Evolutionary conservation across 1,140 invertebrate species (phyloP), one percentile per base, ranked within the genome.

Genomic region (Drosophila bocki): DNA sequence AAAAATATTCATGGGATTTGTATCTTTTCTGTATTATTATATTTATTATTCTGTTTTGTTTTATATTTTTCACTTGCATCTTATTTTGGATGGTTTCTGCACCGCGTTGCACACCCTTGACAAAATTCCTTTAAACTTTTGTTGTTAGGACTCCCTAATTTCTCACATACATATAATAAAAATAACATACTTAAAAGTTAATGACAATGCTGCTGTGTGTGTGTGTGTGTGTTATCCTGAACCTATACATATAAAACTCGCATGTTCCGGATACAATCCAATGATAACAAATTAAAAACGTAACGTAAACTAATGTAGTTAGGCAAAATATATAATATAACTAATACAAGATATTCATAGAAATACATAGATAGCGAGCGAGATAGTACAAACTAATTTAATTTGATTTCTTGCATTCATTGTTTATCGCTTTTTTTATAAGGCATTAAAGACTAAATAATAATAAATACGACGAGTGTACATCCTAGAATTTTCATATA

Each of bases 401-500:
- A 60, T 68, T 60, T 32, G 48, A 57, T 53, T 69, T 67, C 45
- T 58, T 44, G 29, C 35, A 32, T 47, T 63, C 39, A 26, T 35
- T 39, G 44, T 63, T 58, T 29, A 37, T 63, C 48, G 60, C 44
- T 57, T 68, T 54, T 33, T 35, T 8, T 22, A 74, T 26, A 58
- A 57, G 62, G 62, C 50, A 53, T 67, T 86, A 88, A 72, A 87
- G 76, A 87, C 85, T 85, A 90, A 90, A 90, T 90, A 51, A 90
- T 88, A 88, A 90, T 90, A 90, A 90, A 90, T 90, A 79, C 51
- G 41, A 80, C 51, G 60, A 75, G 72, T 87, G 69, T 87, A 74
- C 29, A 53, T 59, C 6, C 60, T 79, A 68, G 61, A 58, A 65
- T 77, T 39, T 69, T 42, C 3, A 54, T 44, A 74, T 64, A 77